Evolutionary conservation across 2,113 vertebrate species (phyloP).

Genomic region (Psilopsiagon aurifrons): DNA sequence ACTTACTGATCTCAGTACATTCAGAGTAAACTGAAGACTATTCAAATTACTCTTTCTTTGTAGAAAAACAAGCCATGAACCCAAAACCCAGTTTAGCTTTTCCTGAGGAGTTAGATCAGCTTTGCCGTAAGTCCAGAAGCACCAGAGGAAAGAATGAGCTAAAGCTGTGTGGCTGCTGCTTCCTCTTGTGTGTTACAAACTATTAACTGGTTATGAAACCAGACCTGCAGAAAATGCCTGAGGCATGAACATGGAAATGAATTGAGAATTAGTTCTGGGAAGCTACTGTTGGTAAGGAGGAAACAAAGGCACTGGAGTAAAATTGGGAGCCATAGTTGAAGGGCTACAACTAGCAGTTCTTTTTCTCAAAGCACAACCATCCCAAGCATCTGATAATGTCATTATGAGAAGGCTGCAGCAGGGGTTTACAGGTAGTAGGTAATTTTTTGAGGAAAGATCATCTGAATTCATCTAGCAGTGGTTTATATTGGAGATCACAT

Average conservation of each 20-base stretch:
- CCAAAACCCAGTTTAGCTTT: background rate
- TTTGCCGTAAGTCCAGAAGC: background rate
- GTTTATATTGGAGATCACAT: background rate
- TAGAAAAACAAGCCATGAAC: background rate
- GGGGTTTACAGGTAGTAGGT: background rate
- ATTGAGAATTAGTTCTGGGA: background rate
- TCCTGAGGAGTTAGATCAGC: background rate
- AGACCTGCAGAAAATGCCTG: background rate
- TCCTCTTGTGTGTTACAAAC: background rate
- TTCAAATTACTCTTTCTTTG: background rate
- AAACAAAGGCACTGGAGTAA: background rate
- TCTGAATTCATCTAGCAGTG: background rate
- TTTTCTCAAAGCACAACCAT: background rate
- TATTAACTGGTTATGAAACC: background rate
- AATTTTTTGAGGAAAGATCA: background rate
- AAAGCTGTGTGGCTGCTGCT: background rate
- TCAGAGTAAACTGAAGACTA: background rate
- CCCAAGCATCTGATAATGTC: background rate
- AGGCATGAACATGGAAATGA: background rate
- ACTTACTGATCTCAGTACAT: background rate
- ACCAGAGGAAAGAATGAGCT: background rate
- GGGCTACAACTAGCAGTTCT: background rate
- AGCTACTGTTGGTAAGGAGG: background rate
- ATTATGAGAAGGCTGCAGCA: background rate
- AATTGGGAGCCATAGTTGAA: background rate